A percentile compares a stretch with the other conserved stretches of the same genome.
Evolutionary conservation across 1,140 invertebrate genomes (phyloP).

Genomic region (Asobara japonica): DNA sequence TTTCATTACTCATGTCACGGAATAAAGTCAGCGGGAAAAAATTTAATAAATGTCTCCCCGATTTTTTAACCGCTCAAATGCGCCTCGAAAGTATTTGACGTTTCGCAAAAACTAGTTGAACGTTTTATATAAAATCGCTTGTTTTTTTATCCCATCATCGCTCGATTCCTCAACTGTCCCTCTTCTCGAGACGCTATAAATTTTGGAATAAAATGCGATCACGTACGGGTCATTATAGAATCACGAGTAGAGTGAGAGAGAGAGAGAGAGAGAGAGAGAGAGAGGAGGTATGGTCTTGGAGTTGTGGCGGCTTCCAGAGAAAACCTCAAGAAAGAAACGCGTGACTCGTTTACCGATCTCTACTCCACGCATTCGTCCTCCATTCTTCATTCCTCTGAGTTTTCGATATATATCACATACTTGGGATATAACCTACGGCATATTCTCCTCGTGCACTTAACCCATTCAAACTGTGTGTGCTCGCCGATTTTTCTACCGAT

Average conservation of each 20-base stretch:
- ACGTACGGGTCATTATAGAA: constrained; percentile 20
- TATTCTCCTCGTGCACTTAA: not conserved
- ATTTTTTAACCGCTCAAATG: not conserved
- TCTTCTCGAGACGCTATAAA: not conserved
- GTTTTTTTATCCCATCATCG: not conserved
- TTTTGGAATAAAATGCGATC: constrained; percentile 22
- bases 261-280: not conserved
- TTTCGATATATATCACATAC: not conserved
- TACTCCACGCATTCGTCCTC: not conserved
- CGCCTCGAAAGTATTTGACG: not conserved
- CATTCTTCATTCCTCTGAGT: constrained; percentile 17
- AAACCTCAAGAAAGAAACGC: not conserved
- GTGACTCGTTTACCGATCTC: constrained; percentile 24
- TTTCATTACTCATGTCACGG: not conserved
- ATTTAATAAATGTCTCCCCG: not conserved
- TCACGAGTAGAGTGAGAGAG: too few species aligned
- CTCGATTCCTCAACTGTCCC: not conserved
- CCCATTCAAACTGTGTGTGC: not conserved
- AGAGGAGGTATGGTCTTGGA: not conserved
- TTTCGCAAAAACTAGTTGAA: not conserved
- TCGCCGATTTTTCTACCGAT: not conserved
- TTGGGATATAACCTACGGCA: not conserved
- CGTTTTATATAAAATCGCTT: too few species aligned
- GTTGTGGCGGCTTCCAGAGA: constrained; percentile 12
- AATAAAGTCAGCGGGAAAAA: not conserved